Base-by-base conservation (phyloP, 2,113 vertebrate species). In the Capra hircus region DNA sequence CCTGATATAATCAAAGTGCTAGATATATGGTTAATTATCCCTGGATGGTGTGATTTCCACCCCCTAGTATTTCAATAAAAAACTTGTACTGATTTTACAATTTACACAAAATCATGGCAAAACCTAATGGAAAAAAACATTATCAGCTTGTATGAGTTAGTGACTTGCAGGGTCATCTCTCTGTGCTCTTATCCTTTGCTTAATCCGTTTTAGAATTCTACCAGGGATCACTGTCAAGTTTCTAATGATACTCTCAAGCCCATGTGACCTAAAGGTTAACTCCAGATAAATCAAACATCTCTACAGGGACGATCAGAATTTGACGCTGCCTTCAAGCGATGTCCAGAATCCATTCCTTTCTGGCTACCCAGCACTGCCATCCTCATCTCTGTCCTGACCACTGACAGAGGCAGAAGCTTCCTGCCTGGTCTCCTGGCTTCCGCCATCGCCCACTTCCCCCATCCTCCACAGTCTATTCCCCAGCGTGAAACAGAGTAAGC, bases 141-240 rank as follows among this genome's bases (percentile, higher is more conserved):
- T 53, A 78, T 10, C 83, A 40, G 21, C 52, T 64, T 88, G 36
- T 88, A 85, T 28, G 17, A 80, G 25, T 57, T 59, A n/a, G 67
- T 53, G 55, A 71, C 74, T 96, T 94, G n/a, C 71, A 88, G 15
- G 40, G 36, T 82, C 11, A 27, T 12, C 15, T 80, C 77, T 84
- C 55, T 82, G 36, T 71, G 28, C 48, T 91, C 50, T 67, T 83
- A 84, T 23, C n/a, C 59, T 95, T 53, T 71, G n/a, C 60, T 78
- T 59, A 55, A 45, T 62, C 67, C 28, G 40, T 90, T 92, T 93
- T 57, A 74, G 50, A 95, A 93, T 97, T 97, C 71, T 62, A 89
- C 67, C 33, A 92, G 21, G 78, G 67, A 90, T 92, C 84, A 64
- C 16, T 80, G 88, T 88, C 77, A 78, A 45, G 90, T 64, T 78